Percentiles rank a stretch among this genome's conserved stretches.
Evolutionary conservation across 2,113 vertebrate genomes (phyloP).

Genomic region (Mormyrus lacerda): DNA sequence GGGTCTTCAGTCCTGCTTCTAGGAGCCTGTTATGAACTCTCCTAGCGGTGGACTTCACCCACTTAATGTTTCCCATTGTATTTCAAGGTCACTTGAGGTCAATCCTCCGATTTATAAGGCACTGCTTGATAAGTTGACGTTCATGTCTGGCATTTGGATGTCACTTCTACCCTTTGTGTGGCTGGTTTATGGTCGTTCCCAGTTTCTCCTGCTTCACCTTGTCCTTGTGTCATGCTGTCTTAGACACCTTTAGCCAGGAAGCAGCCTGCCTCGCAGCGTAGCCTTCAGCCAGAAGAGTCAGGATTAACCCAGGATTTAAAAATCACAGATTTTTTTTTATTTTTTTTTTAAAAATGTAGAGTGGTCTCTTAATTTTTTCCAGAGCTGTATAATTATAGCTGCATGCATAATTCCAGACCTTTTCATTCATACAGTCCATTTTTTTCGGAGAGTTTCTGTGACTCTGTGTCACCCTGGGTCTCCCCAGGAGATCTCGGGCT

Average conservation of each 20-base stretch:
- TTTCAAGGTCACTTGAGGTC: background rate
- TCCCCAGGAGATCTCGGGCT: slow-evolving; percentile 78
- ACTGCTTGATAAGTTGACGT: background rate
- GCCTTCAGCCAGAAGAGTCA: background rate
- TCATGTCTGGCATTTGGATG: background rate
- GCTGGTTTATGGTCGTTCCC: background rate
- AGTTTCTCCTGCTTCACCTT: background rate
- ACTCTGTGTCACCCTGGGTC: background rate
- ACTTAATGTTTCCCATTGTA: background rate
- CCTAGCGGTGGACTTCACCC: background rate
- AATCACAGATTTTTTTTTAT: background rate
- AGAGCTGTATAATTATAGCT: background rate
- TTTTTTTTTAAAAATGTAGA: fast-evolving
- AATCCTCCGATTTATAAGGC: background rate
- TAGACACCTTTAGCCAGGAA: background rate
- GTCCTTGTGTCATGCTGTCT: background rate
- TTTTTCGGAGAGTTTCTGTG: background rate
- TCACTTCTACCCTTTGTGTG: background rate
- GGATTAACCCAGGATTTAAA: background rate
- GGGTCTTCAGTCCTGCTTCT: background rate
- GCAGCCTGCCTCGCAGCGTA: background rate
- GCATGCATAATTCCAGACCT: background rate
- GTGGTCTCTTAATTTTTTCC: background rate
- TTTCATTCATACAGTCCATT: background rate
- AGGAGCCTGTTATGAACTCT: background rate